phyloP scores from a whole-genome alignment of 2,113 vertebrate genomes.

The Delphinus delphis region DNA sequence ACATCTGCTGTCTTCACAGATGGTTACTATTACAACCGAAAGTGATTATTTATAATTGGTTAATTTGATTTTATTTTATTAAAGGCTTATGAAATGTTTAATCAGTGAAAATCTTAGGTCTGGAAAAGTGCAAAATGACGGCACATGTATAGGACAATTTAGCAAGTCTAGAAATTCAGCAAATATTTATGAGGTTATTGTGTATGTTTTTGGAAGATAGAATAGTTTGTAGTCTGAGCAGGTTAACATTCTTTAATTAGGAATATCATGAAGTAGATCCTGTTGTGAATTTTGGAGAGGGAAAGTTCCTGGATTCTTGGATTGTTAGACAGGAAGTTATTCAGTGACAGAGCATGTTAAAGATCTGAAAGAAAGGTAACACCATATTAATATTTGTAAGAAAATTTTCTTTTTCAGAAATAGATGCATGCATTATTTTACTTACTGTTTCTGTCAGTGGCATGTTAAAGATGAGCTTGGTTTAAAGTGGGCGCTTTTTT shows the following conservation, averaged over 20 bases:
- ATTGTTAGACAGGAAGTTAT: conserved; percentile 75
- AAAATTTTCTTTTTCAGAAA: background rate
- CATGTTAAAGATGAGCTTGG: background rate
- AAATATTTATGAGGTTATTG: background rate
- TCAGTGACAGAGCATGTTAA: conserved; percentile 70
- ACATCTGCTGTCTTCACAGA: background rate
- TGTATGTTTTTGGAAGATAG: conserved; percentile 47
- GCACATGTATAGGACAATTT: background rate
- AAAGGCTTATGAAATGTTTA: background rate
- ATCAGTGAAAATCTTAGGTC: background rate
- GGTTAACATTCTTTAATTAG: conserved; percentile 74
- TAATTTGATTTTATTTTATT: conserved; percentile 8
- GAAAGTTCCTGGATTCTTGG: conserved; percentile 76
- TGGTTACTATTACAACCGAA: background rate
- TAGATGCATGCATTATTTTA: background rate
- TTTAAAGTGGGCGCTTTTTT: background rate
- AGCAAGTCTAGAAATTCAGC: background rate
- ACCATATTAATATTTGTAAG: background rate
- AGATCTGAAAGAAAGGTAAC: conserved; percentile 44
- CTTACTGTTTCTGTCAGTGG: background rate
- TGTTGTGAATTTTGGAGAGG: conserved; percentile 66
- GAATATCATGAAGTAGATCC: conserved; percentile 69
- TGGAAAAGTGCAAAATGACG: background rate
- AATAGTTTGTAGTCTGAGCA: conserved; percentile 70
- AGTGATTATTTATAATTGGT: conserved; percentile 28